Conservation (phyloP, 2,888 invertebrate species). For the Spicauda simplicius region DNA sequence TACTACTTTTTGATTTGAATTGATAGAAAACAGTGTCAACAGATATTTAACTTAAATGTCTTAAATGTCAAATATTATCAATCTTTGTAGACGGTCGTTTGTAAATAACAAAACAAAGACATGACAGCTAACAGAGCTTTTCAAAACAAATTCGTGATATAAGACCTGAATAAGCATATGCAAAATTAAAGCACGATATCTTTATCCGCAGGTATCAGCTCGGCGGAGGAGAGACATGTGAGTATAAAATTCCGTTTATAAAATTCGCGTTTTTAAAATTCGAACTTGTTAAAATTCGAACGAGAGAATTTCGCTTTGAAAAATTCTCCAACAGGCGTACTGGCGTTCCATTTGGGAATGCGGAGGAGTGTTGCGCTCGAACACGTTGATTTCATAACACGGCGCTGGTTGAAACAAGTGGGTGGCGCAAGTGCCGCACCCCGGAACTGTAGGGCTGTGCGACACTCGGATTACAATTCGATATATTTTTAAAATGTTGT, state of each 20-base stretch:
- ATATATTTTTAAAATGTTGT: background rate
- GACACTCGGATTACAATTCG: background rate
- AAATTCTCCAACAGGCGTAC: slow-evolving; percentile 68
- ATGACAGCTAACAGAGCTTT: background rate
- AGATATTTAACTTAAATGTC: no score
- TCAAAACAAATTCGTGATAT: background rate
- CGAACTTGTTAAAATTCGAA: slow-evolving; percentile 71
- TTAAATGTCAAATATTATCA: no score
- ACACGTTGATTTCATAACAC: slow-evolving; percentile 85
- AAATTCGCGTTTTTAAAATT: slow-evolving; percentile 64
- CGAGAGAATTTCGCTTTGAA: slow-evolving; percentile 66
- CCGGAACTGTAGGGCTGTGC: slow-evolving; percentile 35
- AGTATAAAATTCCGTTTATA: slow-evolving; percentile 59
- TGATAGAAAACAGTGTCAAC: no score
- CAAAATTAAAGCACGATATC: slow-evolving; percentile 23
- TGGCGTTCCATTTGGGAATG: slow-evolving; percentile 77
- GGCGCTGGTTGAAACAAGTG: slow-evolving; percentile 79
- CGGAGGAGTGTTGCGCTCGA: slow-evolving; percentile 78
- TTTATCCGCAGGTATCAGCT: slow-evolving; percentile 79
- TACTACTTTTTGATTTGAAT: no score
- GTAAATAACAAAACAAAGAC: background rate
- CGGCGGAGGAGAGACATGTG: slow-evolving; percentile 82
- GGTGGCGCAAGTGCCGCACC: slow-evolving; percentile 78
- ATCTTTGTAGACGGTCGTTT: background rate
- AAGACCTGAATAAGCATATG: background rate